A percentile compares a stretch with the other conserved stretches of the same genome.
These are phyloP conservation scores for Catostomus latipinnis DNA, from an alignment of 2,797 vertebrate species.

Conservation along the genomic window DNA sequence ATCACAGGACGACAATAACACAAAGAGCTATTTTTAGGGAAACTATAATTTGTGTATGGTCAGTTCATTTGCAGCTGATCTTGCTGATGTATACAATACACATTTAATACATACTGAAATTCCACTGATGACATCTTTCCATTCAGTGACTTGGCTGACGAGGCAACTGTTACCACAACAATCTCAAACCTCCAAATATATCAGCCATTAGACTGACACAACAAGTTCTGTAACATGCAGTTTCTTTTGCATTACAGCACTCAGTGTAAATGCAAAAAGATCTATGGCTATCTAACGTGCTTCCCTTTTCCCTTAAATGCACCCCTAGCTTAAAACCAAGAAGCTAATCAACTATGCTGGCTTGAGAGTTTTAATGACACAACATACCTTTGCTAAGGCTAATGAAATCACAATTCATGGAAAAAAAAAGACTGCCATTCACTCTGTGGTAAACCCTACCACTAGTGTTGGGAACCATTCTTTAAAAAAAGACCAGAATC, in stretches of 20 bases:
- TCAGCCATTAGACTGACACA: background rate
- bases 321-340: constrained; percentile 31
- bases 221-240: background rate
- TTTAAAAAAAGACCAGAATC: too few species aligned
- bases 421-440: constrained; percentile 12
- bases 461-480: background rate
- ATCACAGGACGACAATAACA: background rate
- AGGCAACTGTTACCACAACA: constrained; percentile 35
- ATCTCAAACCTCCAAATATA: background rate
- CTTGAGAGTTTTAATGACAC: constrained; percentile 26
- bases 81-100: background rate
- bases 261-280: constrained; percentile 1
- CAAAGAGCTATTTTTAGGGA: background rate
- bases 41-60: constrained; percentile 6
- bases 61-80: background rate
- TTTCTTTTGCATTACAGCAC: constrained; percentile 4
- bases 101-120: background rate
- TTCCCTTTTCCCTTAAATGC: constrained; percentile 28
- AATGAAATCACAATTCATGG: constrained; percentile 3
- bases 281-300: constrained; percentile 29
- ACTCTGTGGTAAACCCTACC: constrained; percentile 31
- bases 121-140: constrained; percentile 10
- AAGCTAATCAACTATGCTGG: constrained; percentile 5
- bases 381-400: constrained; percentile 15
- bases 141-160: constrained; percentile 14